Base-by-base conservation (phyloP, 2,113 vertebrate species). In the Carettochelys insculpta region DNA sequence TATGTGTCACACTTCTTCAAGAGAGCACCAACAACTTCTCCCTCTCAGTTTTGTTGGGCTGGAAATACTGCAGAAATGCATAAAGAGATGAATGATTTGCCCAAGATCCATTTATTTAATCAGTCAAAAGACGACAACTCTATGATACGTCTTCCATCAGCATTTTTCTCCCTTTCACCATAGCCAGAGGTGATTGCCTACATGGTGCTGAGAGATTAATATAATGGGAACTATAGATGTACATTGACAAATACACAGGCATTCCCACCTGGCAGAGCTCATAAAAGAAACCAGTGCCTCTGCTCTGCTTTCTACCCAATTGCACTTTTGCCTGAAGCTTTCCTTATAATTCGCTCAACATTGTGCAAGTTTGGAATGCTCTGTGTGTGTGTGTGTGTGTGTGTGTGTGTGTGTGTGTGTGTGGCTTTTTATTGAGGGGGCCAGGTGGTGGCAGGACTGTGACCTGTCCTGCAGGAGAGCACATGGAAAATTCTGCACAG, bases 151-250 rank as follows among this genome's bases (percentile, higher is more conserved):
- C 54, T 82, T 71, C 31, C 65, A 79, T 68, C n/a, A 83, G 90
- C 93, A 85, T 81, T 34, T n/a, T 83, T 90, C 81, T 65, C 82
- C 50, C 77, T 58, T 84, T 91, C 73, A 45, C 2, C 0, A 16
- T 53, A 53, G 51, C 10, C 82, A 90, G 80, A 7, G 92, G 76
- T 88, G 81, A 53, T 22, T 93, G 86, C 88, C 31, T 85, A 68
- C 25, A 75, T 83, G 73, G 47, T 41, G 29, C 68, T 88, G 56
- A 83, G 48, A 22, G 0, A 78, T 53, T 61, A 80, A 52, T 92
- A 85, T 84, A 77, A 83, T 53, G 85, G 68, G 77, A 80, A 61
- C 53, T 77, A 5, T 13, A 75, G 52, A 88, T 47, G 4, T 73
- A 45, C 29, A 88, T 75, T 53, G 71, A 34, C 1, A 77, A 91